These are phyloP conservation scores for Heterodera schachtii DNA, from an alignment of 1,140 invertebrate genomes.

Conservation along the genomic window DNA sequence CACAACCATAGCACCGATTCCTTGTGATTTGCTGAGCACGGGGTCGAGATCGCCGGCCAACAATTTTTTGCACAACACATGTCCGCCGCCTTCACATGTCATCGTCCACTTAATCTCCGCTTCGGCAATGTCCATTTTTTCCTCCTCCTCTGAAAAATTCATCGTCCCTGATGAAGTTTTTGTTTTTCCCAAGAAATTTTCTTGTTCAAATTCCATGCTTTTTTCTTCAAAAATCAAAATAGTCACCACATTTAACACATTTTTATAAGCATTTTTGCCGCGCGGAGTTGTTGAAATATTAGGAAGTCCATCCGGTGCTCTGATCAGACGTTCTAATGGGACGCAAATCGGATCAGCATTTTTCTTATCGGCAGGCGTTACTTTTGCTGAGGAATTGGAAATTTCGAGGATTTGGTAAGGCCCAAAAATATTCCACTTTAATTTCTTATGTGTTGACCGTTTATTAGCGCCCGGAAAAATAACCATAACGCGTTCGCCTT, in stretches of 20 bases:
- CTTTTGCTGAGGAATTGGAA: no score
- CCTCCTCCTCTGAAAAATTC: neutral
- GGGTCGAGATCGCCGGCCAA: neutral
- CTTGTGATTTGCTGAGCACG: neutral
- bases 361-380: no score
- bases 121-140: neutral
- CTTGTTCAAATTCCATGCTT: no score
- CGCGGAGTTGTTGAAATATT: slow-evolving; percentile 6
- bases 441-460: no score
- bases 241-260: neutral
- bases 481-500: no score
- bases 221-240: no score
- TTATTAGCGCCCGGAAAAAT: no score
- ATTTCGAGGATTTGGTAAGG: no score
- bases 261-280: slow-evolving; percentile 11
- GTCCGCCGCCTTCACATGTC: neutral
- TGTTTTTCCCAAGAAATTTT: neutral
- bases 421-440: no score
- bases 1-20: neutral
- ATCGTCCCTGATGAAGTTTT: neutral
- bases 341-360: no score
- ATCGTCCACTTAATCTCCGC: no score
- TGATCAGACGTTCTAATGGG: no score
- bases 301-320: neutral
- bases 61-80: neutral